Conservation (phyloP, 2,888 invertebrate species). For the Cantharis nigra region DNA sequence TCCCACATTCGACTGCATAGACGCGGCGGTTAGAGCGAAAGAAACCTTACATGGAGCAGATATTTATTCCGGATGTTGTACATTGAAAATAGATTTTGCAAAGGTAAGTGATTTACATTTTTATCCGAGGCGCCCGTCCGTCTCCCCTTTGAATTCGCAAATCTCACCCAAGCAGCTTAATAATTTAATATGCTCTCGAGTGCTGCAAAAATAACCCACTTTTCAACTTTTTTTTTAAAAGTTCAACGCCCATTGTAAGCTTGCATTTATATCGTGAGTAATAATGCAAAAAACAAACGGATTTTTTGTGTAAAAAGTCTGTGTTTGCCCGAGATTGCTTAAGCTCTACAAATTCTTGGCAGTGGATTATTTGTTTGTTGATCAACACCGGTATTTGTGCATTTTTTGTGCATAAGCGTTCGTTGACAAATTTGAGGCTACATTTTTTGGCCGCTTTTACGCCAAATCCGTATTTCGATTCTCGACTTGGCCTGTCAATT, state of each 20-base stretch:
- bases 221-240: not conserved
- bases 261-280: not conserved
- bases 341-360: conserved; percentile 21
- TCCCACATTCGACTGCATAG: conserved; percentile 87
- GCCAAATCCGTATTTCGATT: not conserved
- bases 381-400: conserved; percentile 27
- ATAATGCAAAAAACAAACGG: not conserved
- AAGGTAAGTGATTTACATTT: conserved; percentile 74
- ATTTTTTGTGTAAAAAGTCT: not conserved
- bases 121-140: not conserved
- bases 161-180: not conserved
- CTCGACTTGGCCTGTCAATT: not conserved
- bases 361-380: conserved; percentile 23
- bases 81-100: conserved; percentile 97
- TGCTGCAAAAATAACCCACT: not conserved
- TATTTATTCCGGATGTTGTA: conserved; percentile 99
- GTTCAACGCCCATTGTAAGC: not conserved
- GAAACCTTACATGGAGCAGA: conserved; percentile 96
- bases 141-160: not conserved
- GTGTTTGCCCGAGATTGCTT: not conserved
- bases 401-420: conserved; percentile 15
- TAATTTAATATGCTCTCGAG: not conserved
- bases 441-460: not conserved
- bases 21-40: conserved; percentile 92
- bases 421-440: conserved; percentile 4